Evolutionary conservation across 2,113 vertebrate genomes (phyloP).

Genomic region (Apteryx mantelli): DNA sequence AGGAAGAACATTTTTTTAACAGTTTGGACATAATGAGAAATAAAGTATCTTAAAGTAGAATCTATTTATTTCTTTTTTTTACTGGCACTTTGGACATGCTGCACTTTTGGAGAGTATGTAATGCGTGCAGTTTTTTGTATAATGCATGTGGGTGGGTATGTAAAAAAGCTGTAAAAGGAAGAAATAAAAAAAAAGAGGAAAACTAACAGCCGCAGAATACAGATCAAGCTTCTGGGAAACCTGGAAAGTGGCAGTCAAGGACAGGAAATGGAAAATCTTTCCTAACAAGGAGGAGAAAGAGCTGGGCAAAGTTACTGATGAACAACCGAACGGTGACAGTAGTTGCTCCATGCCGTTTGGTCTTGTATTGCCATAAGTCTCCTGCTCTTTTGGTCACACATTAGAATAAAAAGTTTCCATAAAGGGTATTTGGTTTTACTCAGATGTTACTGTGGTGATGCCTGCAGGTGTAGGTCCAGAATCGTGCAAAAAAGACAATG

Average conservation of each 20-base stretch:
- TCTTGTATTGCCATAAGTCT: not conserved
- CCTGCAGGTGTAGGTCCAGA: not conserved
- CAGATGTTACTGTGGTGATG: not conserved
- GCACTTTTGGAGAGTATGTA: not conserved
- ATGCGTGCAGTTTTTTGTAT: not conserved
- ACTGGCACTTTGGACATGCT: not conserved
- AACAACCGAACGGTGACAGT: not conserved
- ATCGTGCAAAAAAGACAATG: not conserved
- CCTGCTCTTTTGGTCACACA: not conserved
- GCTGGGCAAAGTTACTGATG: not conserved
- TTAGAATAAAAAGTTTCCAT: not conserved
- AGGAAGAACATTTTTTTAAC: not conserved
- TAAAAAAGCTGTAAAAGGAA: not conserved
- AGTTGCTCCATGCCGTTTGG: not conserved
- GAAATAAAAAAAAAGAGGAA: not conserved
- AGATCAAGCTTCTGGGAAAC: not conserved
- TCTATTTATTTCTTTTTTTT: conserved; percentile 22
- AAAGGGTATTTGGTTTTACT: not conserved
- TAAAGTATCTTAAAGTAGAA: not conserved
- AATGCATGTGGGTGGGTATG: not conserved
- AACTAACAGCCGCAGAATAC: not conserved
- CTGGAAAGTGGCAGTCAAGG: not conserved
- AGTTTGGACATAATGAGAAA: not conserved
- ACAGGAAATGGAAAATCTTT: not conserved
- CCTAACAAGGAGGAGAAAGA: not conserved